Evolutionary conservation across 2,797 vertebrate genomes (phyloP).

Genomic region (Numenius phaeopus): DNA sequence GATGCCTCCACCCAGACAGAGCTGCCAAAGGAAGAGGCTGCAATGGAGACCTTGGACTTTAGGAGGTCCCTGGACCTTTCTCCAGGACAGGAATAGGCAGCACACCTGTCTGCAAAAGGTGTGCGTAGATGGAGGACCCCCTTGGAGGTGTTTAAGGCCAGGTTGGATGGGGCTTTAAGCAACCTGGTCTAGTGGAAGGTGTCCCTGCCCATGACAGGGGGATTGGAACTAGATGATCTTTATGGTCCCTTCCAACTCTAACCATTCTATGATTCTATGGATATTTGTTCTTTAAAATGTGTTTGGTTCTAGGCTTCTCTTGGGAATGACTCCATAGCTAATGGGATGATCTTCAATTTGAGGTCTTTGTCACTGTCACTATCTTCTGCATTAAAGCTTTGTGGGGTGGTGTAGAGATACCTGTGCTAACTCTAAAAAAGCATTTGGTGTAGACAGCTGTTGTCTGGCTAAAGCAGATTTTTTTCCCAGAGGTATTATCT

Average conservation of each 20-base stretch:
- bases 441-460: fast-evolving
- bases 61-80: neutral
- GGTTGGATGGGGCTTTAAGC: neutral
- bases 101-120: neutral
- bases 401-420: too few relatives aligned
- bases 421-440: neutral
- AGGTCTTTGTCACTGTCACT: neutral
- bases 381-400: neutral
- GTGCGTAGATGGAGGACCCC: neutral
- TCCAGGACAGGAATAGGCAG: neutral
- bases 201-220: neutral
- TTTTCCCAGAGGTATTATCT: neutral
- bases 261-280: neutral
- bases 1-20: neutral
- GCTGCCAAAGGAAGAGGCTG: neutral
- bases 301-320: neutral
- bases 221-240: neutral
- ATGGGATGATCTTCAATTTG: neutral
- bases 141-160: neutral
- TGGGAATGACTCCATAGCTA: neutral
- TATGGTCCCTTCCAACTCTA: neutral
- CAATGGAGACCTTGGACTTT: neutral
- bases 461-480: neutral
- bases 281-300: neutral
- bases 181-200: neutral